Evolutionary conservation across 2,888 invertebrate species (phyloP), one percentile per base, ranked within the genome.

Genomic region (Aricia artaxerxes): DNA sequence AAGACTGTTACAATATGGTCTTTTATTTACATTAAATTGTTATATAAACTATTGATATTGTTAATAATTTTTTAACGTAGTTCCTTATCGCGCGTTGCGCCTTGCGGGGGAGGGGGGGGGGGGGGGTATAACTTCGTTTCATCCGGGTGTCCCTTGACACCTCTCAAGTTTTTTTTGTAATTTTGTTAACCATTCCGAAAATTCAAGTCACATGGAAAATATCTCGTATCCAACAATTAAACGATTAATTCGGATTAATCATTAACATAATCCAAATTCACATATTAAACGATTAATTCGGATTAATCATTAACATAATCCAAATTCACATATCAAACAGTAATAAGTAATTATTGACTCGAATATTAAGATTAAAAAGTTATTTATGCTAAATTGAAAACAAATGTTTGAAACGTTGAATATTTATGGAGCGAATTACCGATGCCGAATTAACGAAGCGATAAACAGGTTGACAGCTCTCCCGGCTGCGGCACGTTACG

Each of bases 401-500:
- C 69, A 69, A 69, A 69, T 69, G 69, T 69, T 69, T 69, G 69
- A 69, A 69, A 69, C 35, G 69, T 69, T 69, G 69, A 69, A 69
- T 69, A 69, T 69, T 69, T 69, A 69, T 69, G 69, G 13, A 35
- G 35, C 35, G 38, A 69, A 69, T 38, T 69, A 44, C 40, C 73
- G 73, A 73, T 73, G 73, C 44, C 16, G 44, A 73, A 73, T 73
- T 73, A 73, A 73, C 73, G 44, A 73, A 73, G 44, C n/a, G 73
- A 73, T 44, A 73, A 44, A 73, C 73, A 73, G 44, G 44, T 73
- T 73, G 73, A 73, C 73, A 31, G 73, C n/a, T 44, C 44, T 2
- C 40, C n/a, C 24, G 40, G 73, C 40, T 73, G 69, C 13, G 11
- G 31, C 24, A 64, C 31, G 31, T 31, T 5, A 38, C 35, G 69